Base-by-base conservation (phyloP, 2,113 vertebrate species). In the Microcebus ravelobensis region DNA sequence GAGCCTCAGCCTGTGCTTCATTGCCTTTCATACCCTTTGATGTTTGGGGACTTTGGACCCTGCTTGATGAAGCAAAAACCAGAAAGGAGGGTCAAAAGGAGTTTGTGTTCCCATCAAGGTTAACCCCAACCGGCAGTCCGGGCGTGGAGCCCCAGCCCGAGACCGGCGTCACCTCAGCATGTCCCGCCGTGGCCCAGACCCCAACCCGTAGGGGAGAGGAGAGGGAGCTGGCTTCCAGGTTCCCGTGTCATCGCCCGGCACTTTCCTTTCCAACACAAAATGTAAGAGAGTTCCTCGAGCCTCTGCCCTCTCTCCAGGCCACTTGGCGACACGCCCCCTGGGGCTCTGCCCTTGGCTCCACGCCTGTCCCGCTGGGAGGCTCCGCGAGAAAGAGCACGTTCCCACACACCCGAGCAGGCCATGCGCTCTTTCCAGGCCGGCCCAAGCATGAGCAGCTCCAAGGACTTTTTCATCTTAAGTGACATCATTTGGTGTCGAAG, bases 191-290 rank as follows among this genome's bases (percentile, higher is more conserved):
- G 7, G 31, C 36, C 17, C 71, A 0, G 27, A 18, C 36, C 50
- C 68, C 67, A 20, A 0, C 25, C 8, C n/a, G 18, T 65, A 14
- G 34, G 39, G 9, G 11, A 9, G 14, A 45, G 27, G 42, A 42
- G 52, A 5, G 48, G 45, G 59, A 45, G 52, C 63, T 3, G n/a
- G 34, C 80, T 57, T 74, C 17, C 7, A 21, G 18, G 14, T 4
- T 2, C 15, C 2, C 8, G 0, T 12, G 48, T 36, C 71, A 80
- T 9, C 0, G 0, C 11, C 29, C 0, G 0, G 34, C 65, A 13
- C 17, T 42, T 21, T 36, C 76, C 21, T 77, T 34, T 14, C 25
- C 1, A 1, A 11, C 63, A 21, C n/a, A 55, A 23, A 18, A 18
- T 23, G 0, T 1, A 31, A 57, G 34, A 57, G 34, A 34, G 68